phyloP scores from a whole-genome alignment of 2,888 invertebrate species.

The Nemoura dubitans region DNA sequence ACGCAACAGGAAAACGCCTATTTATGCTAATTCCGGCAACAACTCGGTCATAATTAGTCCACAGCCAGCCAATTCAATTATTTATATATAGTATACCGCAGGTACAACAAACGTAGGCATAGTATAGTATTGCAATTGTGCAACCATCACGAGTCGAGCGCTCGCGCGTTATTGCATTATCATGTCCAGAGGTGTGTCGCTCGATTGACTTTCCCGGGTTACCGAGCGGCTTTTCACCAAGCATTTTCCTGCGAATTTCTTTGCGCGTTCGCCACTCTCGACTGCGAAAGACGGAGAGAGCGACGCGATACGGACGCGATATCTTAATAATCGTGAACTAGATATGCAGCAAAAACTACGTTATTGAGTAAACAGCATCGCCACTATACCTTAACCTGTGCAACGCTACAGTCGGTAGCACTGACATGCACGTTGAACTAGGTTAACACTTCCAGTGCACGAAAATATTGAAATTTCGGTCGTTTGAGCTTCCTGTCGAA shows the following conservation, averaged over 20 bases:
- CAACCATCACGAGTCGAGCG: background rate
- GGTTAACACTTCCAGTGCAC: background rate
- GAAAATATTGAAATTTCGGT: conserved; percentile 4
- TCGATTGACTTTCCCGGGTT: background rate
- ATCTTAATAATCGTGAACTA: conserved; percentile 5
- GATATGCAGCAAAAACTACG: background rate
- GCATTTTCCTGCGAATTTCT: conserved; percentile 5
- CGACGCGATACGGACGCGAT: background rate
- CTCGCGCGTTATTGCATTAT: background rate
- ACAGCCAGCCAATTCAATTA: background rate
- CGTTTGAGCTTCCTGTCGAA: background rate
- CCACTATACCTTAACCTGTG: too few relatives aligned
- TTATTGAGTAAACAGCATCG: background rate
- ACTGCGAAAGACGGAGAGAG: conserved; percentile 5
- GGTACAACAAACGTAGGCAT: background rate
- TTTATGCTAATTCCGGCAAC: conserved; percentile 7
- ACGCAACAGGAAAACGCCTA: conserved; percentile 12
- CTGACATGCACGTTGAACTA: background rate
- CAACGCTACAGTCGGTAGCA: background rate
- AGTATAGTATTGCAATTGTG: background rate
- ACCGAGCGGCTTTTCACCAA: background rate
- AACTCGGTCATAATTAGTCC: background rate
- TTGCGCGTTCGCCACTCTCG: background rate
- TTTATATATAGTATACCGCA: background rate
- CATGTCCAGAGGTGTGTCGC: background rate